Evolutionary conservation across 2,113 vertebrate genomes (phyloP), one percentile per base, ranked within the genome.

Genomic region (Uria aalge): DNA sequence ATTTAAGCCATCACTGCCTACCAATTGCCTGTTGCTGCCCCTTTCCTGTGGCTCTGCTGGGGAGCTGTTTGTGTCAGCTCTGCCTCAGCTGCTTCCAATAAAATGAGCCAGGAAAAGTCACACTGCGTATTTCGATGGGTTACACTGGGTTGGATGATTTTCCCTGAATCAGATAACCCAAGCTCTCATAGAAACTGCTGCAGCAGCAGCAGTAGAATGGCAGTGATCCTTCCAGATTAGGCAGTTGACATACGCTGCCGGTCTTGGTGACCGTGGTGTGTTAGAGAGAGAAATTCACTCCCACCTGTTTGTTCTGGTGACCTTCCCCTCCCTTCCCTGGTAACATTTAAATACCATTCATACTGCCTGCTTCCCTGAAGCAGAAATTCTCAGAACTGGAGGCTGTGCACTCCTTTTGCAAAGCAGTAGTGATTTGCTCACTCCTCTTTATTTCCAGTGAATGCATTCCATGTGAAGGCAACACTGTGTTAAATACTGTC

Each of bases 81-180:
- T 85, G 52, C 77, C 43, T 90, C 53, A 48, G 52, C 74, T 80
- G 50, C 56, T 69, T 64, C 26, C 18, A 24, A 47, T 56, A 71
- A 84, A 87, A 78, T 1, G 34, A 94, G 68, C 52, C 34, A 75
- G 69, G 52, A 82, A 64, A 91, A 18, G 14, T 47, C 38, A 3
- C 23, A 3, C 20, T 19, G n/a, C 0, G 0, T 59, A 7, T 87
- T 84, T 77, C 91, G 47, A 0, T 1, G 8, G 22, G 30, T 89
- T 73, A 8, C 21, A 7, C 20, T 19, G 60, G 48, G 26, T 55
- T 88, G 74, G 56, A 55, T 89, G 76, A 26, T 81, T 91, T 34
- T 75, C 16, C 34, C 56, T 32, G 40, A 43, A 19, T 63, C 20
- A 11, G 4, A 23, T 22, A 43, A 24, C 27, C 48, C 27, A 22